Conservation (phyloP, 2,888 invertebrate species). For the Micoletzkya japonica region DNA sequence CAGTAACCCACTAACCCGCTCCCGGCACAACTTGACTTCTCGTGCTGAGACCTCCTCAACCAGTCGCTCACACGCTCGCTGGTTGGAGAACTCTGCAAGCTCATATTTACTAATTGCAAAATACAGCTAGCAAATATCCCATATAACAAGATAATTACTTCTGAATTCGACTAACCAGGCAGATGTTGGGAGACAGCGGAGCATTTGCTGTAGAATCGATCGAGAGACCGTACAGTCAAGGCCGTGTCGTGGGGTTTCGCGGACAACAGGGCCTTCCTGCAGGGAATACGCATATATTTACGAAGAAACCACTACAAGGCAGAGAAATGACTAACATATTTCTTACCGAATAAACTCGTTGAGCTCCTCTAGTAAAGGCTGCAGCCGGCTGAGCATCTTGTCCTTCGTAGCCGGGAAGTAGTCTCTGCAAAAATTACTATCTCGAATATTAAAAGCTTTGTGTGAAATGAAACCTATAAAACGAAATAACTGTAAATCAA, state of each 20-base stretch:
- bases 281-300: background rate
- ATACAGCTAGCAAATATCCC: background rate
- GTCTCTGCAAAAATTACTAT: background rate
- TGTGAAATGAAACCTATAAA: background rate
- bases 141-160: too few species aligned
- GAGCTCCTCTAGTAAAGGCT: constrained; percentile 6
- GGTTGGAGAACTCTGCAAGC: constrained; percentile 8
- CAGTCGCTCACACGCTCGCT: background rate
- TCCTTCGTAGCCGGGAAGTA: constrained; percentile 18
- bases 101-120: background rate
- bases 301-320: background rate
- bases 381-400: background rate
- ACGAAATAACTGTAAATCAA: too few species aligned
- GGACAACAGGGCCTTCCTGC: constrained; percentile 21
- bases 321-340: background rate
- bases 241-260: constrained; percentile 20
- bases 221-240: constrained; percentile 57
- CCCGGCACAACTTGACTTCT: constrained; percentile 24
- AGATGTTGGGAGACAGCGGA: constrained; percentile 40
- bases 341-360: constrained; percentile 19
- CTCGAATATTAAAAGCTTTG: too few species aligned
- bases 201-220: constrained; percentile 56
- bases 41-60: constrained; percentile 21
- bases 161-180: constrained; percentile 29
- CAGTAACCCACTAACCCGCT: background rate